Base-by-base conservation (phyloP, 1,140 invertebrate species). In the Drosophila auraria region DNA sequence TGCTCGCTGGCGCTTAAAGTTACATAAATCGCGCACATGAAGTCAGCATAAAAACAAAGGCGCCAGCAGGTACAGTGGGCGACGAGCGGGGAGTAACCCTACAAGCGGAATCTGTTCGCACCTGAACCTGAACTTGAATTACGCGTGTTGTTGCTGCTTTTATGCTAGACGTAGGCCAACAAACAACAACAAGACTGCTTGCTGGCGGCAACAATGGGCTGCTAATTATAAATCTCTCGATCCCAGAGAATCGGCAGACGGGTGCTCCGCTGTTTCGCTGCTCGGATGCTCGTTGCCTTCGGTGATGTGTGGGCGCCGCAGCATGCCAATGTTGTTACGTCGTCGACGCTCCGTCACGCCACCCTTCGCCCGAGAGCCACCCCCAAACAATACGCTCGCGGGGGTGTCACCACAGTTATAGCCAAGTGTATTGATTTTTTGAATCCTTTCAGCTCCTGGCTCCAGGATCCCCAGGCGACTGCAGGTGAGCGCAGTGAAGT, bases 151-250 rank as follows among this genome's bases (percentile, higher is more conserved):
- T 79, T 78, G 45, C 49, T 72, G 68, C 61, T 79, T 80, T 71
- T 78, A 64, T 69, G 53, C 49, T 57, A 82, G 64, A 61, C 68
- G 68, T 71, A 57, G 68, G 64, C 64, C 68, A 71, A 57, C 50
- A 57, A 56, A 70, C 68, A 71, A 70, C 47, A 70, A 71, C 74
- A 78, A 78, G 75, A 72, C 71, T 66, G 65, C 64, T 65, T 49
- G 68, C 75, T 87, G 80, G 80, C 83, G 83, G 83, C 76, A 90
- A 89, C 84, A 89, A 89, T 84, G 57, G 84, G 54, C 70, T 81
- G 84, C 84, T 89, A 89, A 89, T 89, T 90, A 89, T 89, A 89
- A 89, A 89, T 90, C 86, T 78, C 75, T 78, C 58, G 65, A 78
- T 69, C 74, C 65, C 49, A 83, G 86, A 86, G 80, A 65, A 80